These are phyloP conservation scores for Pyralis farinalis DNA, from an alignment of 2,888 invertebrate genomes.

Conservation along the genomic window DNA sequence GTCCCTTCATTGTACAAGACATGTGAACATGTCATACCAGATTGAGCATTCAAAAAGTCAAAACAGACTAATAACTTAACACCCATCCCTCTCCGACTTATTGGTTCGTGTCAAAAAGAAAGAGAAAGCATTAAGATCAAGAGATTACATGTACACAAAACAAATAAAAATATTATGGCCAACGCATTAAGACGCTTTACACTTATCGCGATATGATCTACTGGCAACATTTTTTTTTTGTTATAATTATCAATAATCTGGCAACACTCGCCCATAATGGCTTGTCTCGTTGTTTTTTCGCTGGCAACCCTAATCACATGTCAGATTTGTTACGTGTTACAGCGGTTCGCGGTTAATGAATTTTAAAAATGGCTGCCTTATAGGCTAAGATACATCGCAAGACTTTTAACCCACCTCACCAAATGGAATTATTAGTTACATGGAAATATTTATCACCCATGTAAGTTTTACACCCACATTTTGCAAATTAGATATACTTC, in stretches of 20 bases:
- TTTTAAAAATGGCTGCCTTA: slow-evolving; percentile 35
- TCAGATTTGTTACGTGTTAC: slow-evolving; percentile 67
- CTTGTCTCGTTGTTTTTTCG: slow-evolving; percentile 59
- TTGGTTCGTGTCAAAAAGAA: slow-evolving; percentile 19
- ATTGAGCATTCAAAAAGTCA: slow-evolving; percentile 69
- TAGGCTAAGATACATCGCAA: slow-evolving; percentile 11
- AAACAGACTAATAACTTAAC: slow-evolving; percentile 36
- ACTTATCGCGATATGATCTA: slow-evolving; percentile 66
- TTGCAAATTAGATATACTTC: too few species aligned
- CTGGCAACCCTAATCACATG: slow-evolving; percentile 77
- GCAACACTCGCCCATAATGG: slow-evolving; percentile 75
- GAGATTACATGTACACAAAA: slow-evolving; percentile 61
- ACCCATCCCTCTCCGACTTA: slow-evolving; percentile 39
- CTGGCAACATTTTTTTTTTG: slow-evolving; percentile 52
- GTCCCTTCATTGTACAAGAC: slow-evolving; percentile 36
- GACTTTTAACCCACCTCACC: not conserved
- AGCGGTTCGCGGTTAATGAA: slow-evolving; percentile 58
- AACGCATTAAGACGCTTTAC: slow-evolving; percentile 76
- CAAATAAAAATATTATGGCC: slow-evolving; percentile 74
- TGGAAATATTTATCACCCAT: too few species aligned
- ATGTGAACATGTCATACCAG: slow-evolving; percentile 31
- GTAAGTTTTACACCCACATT: too few species aligned
- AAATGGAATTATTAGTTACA: too few species aligned
- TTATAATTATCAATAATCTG: slow-evolving; percentile 79
- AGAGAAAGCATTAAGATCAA: slow-evolving; percentile 62